A percentile compares a stretch with the other conserved stretches of the same genome.
Evolutionary conservation across 2,797 vertebrate genomes (phyloP).

Genomic region (Pipistrellus kuhlii): DNA sequence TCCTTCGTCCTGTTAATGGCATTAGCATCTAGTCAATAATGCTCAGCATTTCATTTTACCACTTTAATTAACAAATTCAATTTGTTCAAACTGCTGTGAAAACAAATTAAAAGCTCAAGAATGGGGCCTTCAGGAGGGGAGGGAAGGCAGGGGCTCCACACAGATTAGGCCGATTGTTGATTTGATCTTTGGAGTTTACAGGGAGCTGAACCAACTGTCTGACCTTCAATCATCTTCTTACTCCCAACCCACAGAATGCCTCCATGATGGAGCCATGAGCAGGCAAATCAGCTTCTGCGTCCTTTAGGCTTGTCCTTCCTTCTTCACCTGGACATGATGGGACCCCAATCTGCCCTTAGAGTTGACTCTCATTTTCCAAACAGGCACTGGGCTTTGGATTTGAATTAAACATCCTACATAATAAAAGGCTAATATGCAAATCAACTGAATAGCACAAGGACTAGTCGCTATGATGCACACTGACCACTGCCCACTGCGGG

Average conservation of each 20-base stretch:
- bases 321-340: neutral
- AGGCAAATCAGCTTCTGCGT: neutral
- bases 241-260: neutral
- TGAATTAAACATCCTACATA: constrained; percentile 6
- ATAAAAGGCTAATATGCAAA: too few relatives aligned
- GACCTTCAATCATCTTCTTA: constrained; percentile 46
- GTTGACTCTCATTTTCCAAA: neutral
- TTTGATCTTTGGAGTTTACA: constrained; percentile 52
- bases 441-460: too few relatives aligned
- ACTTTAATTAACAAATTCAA: constrained; percentile 99
- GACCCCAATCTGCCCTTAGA: neutral
- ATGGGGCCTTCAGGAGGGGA: constrained; percentile 59
- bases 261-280: neutral
- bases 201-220: neutral
- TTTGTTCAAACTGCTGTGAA: constrained; percentile 95
- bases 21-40: constrained; percentile 99
- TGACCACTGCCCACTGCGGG: too few relatives aligned
- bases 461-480: too few relatives aligned
- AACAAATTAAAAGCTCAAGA: constrained; percentile 91
- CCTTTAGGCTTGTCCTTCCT: neutral
- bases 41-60: constrained; percentile 99
- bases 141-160: constrained; percentile 31
- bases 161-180: constrained; percentile 63
- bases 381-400: constrained; percentile 22
- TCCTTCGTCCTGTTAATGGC: constrained; percentile 94